Conservation (phyloP, 2,797 vertebrate genomes). For the Cygnus olor region DNA sequence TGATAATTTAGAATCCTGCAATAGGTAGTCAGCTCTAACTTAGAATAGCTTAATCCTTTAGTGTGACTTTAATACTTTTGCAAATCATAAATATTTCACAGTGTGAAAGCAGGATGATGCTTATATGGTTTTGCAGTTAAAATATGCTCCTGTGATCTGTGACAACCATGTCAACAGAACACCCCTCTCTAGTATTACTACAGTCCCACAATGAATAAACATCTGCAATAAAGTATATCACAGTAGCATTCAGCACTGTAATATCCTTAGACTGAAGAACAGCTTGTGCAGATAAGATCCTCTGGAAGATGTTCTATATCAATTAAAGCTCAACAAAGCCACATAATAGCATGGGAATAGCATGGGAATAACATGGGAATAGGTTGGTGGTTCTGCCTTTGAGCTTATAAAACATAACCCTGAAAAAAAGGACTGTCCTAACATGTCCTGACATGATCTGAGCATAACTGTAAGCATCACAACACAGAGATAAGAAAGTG, state of each 20-base stretch:
- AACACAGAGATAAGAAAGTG: not conserved
- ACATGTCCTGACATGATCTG: constrained; percentile 2
- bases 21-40: not conserved
- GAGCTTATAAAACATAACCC: not conserved
- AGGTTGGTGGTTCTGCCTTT: not conserved
- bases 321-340: constrained; percentile 2
- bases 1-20: not conserved
- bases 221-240: not conserved
- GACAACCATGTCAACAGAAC: not conserved
- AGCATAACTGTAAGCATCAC: not conserved
- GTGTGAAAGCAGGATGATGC: not conserved
- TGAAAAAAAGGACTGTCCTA: not conserved
- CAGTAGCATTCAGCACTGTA: not conserved
- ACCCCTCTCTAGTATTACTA: not conserved
- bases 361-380: not conserved
- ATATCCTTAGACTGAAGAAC: not conserved
- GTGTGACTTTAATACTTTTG: not conserved
- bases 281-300: not conserved
- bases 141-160: accelerated
- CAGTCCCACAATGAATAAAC: not conserved
- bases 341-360: not conserved
- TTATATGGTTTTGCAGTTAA: not conserved
- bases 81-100: not conserved
- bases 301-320: not conserved
- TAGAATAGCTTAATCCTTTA: not conserved